These are phyloP conservation scores for Tuberolachnus salignus DNA, from an alignment of 2,888 invertebrate species.

Conservation along the genomic window DNA sequence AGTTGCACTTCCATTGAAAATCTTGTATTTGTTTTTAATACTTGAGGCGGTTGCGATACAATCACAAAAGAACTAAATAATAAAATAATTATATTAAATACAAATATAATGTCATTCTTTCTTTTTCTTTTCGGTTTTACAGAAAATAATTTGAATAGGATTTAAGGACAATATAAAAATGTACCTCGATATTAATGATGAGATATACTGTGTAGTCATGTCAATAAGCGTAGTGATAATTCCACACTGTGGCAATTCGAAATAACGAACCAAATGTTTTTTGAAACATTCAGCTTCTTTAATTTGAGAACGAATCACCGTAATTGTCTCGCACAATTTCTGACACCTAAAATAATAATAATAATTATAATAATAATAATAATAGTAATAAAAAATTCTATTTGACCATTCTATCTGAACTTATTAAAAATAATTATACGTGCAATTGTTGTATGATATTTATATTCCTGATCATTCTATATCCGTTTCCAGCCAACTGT, in stretches of 20 bases:
- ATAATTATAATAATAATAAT: too few species aligned
- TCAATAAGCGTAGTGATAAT: conserved; percentile 50
- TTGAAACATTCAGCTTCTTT: conserved; percentile 70
- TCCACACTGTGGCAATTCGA: conserved; percentile 51
- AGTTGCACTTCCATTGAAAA: conserved; percentile 93
- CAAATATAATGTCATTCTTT: neutral
- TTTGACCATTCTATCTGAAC: neutral
- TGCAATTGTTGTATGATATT: conserved; percentile 91
- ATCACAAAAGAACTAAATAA: conserved; percentile 84
- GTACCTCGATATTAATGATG: conserved; percentile 43
- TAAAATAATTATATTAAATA: too few species aligned
- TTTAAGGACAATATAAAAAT: too few species aligned
- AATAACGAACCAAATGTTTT: conserved; percentile 48
- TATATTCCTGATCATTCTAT: conserved; percentile 75
- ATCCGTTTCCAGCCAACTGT: conserved; percentile 88
- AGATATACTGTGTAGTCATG: conserved; percentile 48
- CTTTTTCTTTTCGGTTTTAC: too few species aligned
- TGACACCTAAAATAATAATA: conserved; percentile 71
- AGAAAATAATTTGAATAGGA: too few species aligned
- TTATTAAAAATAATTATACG: conserved; percentile 59
- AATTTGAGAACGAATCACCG: conserved; percentile 83
- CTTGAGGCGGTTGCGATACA: conserved; percentile 96
- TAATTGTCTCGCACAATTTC: conserved; percentile 81
- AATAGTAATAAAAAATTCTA: too few species aligned
- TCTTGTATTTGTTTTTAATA: conserved; percentile 95